Percentiles rank a stretch among this genome's conserved stretches.
Conservation (phyloP, 2,113 vertebrate species). For the Heterocephalus glaber region DNA sequence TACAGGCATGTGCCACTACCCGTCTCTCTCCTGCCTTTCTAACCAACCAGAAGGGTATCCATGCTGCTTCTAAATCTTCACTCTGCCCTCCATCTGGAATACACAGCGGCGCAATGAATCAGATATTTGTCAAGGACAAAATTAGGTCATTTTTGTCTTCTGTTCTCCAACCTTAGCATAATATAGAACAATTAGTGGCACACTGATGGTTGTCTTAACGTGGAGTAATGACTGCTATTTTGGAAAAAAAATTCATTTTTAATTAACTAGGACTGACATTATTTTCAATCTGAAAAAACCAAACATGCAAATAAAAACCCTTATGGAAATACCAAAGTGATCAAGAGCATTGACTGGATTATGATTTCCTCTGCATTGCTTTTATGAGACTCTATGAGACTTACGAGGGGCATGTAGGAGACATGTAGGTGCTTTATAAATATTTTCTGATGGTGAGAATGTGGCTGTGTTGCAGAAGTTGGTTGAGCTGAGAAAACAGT, state of each 20-base stretch:
- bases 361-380: not conserved
- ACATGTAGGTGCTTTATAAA: not conserved
- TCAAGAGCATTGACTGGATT: not conserved
- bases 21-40: not conserved
- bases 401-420: not conserved
- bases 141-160: not conserved
- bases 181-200: not conserved
- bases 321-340: not conserved
- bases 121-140: not conserved
- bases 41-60: not conserved
- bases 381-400: not conserved
- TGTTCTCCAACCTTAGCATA: not conserved
- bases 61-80: not conserved
- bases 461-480: conserved; percentile 85
- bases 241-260: not conserved
- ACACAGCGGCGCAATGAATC: not conserved
- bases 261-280: not conserved
- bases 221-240: not conserved
- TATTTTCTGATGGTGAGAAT: not conserved
- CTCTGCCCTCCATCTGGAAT: not conserved
- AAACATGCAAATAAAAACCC: not conserved
- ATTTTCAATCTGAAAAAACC: not conserved
- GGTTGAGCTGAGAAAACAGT: conserved; percentile 81
- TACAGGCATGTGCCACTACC: too few species aligned
- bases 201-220: not conserved